Percentiles rank a stretch among this genome's conserved stretches.
These are phyloP conservation scores for Bursaphelenchus mucronatus DNA, from an alignment of 1,140 invertebrate genomes.

Conservation along the genomic window DNA sequence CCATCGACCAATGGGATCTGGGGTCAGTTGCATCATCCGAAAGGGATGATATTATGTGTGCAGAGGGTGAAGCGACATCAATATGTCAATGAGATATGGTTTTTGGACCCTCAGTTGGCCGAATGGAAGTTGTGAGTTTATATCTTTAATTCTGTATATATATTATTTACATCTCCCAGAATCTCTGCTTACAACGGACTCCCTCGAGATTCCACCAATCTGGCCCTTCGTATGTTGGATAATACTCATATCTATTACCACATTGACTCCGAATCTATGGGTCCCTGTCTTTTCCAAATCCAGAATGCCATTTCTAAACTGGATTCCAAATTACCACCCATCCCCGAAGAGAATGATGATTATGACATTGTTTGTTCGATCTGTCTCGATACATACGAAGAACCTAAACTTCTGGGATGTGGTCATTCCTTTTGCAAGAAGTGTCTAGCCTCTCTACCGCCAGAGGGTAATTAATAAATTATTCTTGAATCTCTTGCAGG, in stretches of 20 bases:
- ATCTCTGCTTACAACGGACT: too few species aligned
- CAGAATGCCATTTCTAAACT: background rate
- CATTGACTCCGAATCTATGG: background rate
- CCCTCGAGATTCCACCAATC: background rate
- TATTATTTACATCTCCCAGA: background rate
- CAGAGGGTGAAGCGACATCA: too few species aligned
- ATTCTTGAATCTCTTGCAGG: background rate
- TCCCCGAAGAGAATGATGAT: background rate
- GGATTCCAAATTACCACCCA: background rate
- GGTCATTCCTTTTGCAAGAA: slow-evolving; percentile 11
- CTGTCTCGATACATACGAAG: slow-evolving; percentile 7
- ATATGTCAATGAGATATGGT: background rate
- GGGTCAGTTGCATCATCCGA: too few species aligned
- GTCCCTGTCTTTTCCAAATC: background rate
- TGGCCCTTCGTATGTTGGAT: slow-evolving; percentile 10
- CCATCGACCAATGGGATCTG: too few species aligned
- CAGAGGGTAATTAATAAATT: slow-evolving; percentile 14
- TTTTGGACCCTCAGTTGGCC: background rate
- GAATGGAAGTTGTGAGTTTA: slow-evolving; percentile 16
- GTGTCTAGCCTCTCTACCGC: background rate
- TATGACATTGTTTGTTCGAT: slow-evolving; percentile 16
- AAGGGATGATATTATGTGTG: too few species aligned
- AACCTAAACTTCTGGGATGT: slow-evolving; percentile 6
- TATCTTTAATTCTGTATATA: background rate
- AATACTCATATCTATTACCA: slow-evolving; percentile 2